Conservation (phyloP, 2,113 vertebrate species). For the Mus pahari region DNA sequence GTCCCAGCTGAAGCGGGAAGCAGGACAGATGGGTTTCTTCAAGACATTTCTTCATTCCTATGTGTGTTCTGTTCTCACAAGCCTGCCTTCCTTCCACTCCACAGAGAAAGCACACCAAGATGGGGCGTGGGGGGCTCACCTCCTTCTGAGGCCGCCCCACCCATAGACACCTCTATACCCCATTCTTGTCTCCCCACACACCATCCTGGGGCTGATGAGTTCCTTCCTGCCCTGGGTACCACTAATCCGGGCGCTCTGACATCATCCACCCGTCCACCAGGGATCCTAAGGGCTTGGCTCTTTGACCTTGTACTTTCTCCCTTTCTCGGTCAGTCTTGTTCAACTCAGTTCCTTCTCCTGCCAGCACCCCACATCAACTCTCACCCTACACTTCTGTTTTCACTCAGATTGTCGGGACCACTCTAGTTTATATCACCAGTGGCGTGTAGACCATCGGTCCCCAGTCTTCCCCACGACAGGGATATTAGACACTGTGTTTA, state of each 20-base stretch:
- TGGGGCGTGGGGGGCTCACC: not conserved
- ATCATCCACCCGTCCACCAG: not conserved
- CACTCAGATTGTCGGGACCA: not conserved
- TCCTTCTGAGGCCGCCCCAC: not conserved
- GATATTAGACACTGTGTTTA: not conserved
- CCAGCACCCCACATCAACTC: not conserved
- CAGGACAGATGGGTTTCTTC: not conserved
- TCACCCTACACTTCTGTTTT: not conserved
- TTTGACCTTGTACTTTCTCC: not conserved
- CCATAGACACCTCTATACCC: not conserved
- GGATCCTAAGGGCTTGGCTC: not conserved
- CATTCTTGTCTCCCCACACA: not conserved
- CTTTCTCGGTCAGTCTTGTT: not conserved
- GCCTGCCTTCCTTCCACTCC: not conserved
- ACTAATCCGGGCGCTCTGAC: not conserved
- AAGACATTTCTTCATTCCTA: not conserved
- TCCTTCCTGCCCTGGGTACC: not conserved
- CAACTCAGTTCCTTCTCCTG: not conserved
- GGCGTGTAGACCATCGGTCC: not conserved
- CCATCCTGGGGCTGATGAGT: not conserved
- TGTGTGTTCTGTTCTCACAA: not conserved
- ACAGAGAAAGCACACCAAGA: not conserved
- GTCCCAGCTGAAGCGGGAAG: not conserved
- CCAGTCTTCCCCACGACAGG: not conserved
- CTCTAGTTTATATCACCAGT: not conserved